These are phyloP conservation scores for Caenorhabditis auriculariae DNA, from an alignment of 2,888 invertebrate species.

Conservation along the genomic window DNA sequence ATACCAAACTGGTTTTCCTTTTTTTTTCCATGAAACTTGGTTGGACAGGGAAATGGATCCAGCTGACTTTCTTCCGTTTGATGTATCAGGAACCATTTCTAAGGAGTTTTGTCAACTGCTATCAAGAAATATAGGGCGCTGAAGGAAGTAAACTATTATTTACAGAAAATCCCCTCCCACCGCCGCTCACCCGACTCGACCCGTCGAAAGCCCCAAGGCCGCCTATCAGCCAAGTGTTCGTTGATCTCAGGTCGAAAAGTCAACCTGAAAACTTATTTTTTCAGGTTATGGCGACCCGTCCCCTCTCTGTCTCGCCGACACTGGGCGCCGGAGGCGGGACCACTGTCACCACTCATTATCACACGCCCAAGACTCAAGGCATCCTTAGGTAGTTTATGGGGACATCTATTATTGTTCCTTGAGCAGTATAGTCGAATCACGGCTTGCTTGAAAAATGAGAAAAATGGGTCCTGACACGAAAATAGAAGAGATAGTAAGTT, in stretches of 20 bases:
- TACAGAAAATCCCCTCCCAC: constrained; percentile 47
- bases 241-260: too few species aligned
- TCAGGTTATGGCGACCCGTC: constrained; percentile 22
- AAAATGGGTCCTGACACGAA: neutral
- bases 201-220: constrained; percentile 37
- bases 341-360: constrained; percentile 28
- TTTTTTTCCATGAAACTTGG: too few species aligned
- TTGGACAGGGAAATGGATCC: too few species aligned
- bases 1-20: too few species aligned
- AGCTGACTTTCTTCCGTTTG: too few species aligned
- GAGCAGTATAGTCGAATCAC: too few species aligned
- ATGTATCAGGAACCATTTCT: too few species aligned
- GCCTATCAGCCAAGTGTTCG: constrained; percentile 53
- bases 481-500: neutral
- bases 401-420: too few species aligned
- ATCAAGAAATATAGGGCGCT: too few species aligned
- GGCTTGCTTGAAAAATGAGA: neutral
- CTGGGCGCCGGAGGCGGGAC: constrained; percentile 9
- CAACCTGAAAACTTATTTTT: too few species aligned
- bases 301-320: constrained; percentile 24
- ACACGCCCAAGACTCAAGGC: constrained; percentile 44
- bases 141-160: too few species aligned
- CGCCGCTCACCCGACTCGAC: constrained; percentile 37
- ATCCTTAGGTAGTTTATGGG: constrained; percentile 30
- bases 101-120: too few species aligned